Percentiles rank a stretch among this genome's conserved stretches.
phyloP scores from a whole-genome alignment of 2,888 invertebrate species.

The Sphaerophoria rueppellii region DNA sequence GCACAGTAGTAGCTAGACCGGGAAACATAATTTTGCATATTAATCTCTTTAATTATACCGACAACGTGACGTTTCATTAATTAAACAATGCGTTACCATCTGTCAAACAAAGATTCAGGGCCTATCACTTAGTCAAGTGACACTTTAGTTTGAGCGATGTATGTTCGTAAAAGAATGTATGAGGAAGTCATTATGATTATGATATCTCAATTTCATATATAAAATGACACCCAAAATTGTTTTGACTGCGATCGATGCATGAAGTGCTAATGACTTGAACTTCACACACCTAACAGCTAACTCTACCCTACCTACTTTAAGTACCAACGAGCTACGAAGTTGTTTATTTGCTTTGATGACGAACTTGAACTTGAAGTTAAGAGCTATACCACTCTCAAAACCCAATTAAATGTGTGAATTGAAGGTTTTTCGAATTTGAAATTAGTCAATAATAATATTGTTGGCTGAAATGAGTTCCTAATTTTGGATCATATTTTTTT shows the following conservation, averaged over 20 bases:
- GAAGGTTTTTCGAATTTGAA: conserved; percentile 7
- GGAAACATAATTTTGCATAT: background rate
- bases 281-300: background rate
- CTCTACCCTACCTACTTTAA: background rate
- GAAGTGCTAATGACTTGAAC: conserved; percentile 16
- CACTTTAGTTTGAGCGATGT: no score
- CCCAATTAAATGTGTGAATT: background rate
- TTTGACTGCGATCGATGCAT: background rate
- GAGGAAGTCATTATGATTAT: conserved; percentile 7
- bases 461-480: background rate
- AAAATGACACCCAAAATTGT: background rate
- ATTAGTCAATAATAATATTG: background rate
- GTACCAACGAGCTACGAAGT: background rate
- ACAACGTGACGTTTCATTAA: no score
- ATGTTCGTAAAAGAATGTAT: no score
- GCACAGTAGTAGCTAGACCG: background rate
- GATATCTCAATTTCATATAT: background rate
- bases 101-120: no score
- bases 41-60: background rate
- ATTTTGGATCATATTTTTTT: background rate
- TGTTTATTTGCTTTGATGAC: background rate
- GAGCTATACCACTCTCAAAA: background rate
- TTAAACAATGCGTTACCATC: no score
- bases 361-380: conserved; percentile 25
- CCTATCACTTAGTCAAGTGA: no score